Evolutionary conservation across 2,797 vertebrate species (phyloP).

Genomic region (Mergus octosetaceus): DNA sequence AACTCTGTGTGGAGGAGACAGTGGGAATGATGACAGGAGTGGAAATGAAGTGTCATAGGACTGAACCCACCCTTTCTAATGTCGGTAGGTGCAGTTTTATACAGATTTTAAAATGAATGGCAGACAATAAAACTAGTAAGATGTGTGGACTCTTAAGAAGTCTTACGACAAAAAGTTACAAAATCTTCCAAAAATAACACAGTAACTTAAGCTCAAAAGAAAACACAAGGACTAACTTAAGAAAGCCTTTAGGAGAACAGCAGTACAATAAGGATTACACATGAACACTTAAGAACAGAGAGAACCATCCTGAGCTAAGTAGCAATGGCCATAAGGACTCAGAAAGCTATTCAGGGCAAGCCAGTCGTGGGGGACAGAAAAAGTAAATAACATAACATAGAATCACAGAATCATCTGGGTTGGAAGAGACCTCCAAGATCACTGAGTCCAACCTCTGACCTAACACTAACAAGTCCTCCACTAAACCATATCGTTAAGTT

Average conservation of each 20-base stretch:
- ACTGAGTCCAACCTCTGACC: no score
- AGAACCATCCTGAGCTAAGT: background rate
- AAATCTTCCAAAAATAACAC: background rate
- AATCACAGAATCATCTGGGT: no score
- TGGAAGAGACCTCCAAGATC: no score
- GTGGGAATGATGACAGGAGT: background rate
- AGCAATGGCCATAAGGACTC: background rate
- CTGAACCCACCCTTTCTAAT: background rate
- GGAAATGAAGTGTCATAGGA: rapidly evolving
- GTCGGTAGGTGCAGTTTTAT: background rate
- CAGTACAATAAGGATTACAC: background rate
- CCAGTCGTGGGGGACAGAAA: background rate
- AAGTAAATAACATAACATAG: background rate
- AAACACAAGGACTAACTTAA: background rate
- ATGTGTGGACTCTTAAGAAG: background rate
- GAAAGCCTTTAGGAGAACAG: background rate
- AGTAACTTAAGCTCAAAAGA: background rate
- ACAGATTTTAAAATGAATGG: background rate
- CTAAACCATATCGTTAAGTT: no score
- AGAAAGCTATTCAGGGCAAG: background rate
- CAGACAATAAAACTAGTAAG: background rate
- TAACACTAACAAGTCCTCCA: no score
- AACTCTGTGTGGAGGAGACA: background rate
- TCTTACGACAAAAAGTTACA: background rate
- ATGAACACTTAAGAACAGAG: background rate